Evolutionary conservation across 2,797 vertebrate species (phyloP), one percentile per base, ranked within the genome.

Genomic region (Crenuchus spilurus): DNA sequence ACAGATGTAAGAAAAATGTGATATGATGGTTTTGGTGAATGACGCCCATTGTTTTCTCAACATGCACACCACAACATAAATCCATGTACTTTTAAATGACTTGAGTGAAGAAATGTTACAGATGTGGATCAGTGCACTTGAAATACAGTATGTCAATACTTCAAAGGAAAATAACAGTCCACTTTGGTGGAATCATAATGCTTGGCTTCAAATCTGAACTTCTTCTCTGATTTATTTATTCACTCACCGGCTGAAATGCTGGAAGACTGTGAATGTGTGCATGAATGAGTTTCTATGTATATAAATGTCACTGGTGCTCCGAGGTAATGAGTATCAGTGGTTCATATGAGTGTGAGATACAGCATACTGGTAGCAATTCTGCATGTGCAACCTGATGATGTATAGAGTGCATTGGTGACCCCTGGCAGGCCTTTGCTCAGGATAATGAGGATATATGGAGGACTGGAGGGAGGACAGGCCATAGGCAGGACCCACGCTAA

Each of bases 361-460:
- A n/a, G 6, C 14, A n/a, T 16, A 31, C 8, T 48, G 60, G 52
- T 28, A 14, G 54, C 62, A 42, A 39, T 42, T 74, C 31, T 60
- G 31, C 63, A 11, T 65, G 4, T 18, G 30, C 22, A 6, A 10
- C n/a, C 16, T 39, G 16, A n/a, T 78, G 70, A 70, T 76, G 31
- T 75, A 78, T 62, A 22, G 42, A n/a, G 73, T 26, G 58, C 52
- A 48, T 46, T 44, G 60, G 63, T 37, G 54, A 76, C 49, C 69
- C 74, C 48, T 14, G 48, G 57, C 39, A 54, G 74, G 65, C 67
- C 73, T 74, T 60, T 76, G 75, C 77, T 73, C 66, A 49, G 66
- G 31, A 49, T 80, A 84, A 84, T 81, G 75, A 84, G 80, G 54
- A 55, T 58, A 28, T 78, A 65, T 75, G n/a, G 76, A 75, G 58